Evolutionary conservation across 2,888 invertebrate genomes (phyloP).

Genomic region (Brassicogethes aeneus): DNA sequence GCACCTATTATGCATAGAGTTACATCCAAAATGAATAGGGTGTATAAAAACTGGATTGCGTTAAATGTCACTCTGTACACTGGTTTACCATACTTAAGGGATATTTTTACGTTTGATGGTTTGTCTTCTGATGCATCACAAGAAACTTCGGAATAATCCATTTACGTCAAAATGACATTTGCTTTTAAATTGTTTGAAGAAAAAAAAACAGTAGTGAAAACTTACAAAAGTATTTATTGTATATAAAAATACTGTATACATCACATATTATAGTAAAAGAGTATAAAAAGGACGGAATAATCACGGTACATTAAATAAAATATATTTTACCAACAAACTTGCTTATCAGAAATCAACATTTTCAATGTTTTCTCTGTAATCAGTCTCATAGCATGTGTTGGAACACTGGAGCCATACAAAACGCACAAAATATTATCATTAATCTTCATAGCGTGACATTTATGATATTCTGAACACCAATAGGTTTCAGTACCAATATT

Average conservation of each 20-base stretch:
- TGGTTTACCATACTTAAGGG: conserved; percentile 27
- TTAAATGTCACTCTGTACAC: conserved; percentile 23
- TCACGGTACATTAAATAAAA: no score
- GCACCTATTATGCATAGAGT: conserved; percentile 23
- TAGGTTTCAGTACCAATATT: conserved; percentile 55
- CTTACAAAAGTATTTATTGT: not conserved
- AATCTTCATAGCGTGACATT: conserved; percentile 66
- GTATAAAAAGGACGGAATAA: not conserved
- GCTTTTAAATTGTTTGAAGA: no score
- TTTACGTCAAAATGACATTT: no score
- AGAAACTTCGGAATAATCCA: no score
- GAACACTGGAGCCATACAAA: conserved; percentile 63
- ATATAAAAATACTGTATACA: not conserved
- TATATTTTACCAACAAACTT: conserved; percentile 53
- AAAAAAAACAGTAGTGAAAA: no score
- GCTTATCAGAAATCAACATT: conserved; percentile 55
- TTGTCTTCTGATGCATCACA: no score
- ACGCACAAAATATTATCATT: conserved; percentile 62
- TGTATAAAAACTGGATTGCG: conserved; percentile 24
- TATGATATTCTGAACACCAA: conserved; percentile 80
- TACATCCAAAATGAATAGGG: conserved; percentile 15
- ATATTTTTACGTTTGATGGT: no score
- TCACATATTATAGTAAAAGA: not conserved
- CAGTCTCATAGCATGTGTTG: conserved; percentile 66
- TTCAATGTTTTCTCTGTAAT: conserved; percentile 58